Conservation (phyloP, 2,888 invertebrate species). For the Vanessa cardui region DNA sequence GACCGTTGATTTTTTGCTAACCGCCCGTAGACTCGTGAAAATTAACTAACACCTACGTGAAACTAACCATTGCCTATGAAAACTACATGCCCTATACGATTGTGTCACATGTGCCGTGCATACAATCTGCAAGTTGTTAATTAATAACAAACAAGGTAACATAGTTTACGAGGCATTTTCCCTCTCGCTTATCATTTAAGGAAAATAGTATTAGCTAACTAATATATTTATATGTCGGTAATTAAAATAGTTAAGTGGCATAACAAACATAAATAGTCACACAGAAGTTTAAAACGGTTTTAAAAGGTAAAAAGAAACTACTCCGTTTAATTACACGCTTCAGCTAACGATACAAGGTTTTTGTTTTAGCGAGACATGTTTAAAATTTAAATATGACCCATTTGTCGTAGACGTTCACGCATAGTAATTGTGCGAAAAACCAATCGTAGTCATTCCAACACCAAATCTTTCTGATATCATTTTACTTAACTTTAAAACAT, state of each 20-base stretch:
- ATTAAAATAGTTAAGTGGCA: conserved; percentile 38
- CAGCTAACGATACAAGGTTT: conserved; percentile 50
- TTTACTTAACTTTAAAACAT: not conserved
- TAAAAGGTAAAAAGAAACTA: conserved; percentile 36
- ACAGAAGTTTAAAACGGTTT: conserved; percentile 34
- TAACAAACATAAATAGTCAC: conserved; percentile 33
- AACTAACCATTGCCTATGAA: conserved; percentile 20
- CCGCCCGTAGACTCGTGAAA: conserved; percentile 64
- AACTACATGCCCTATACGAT: conserved; percentile 23
- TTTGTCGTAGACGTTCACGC: conserved; percentile 17
- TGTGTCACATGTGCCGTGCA: conserved; percentile 22
- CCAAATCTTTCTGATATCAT: no score
- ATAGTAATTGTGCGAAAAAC: conserved; percentile 3
- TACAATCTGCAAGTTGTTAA: conserved; percentile 28
- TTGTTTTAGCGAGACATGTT: conserved; percentile 53
- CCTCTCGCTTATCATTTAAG: conserved; percentile 60
- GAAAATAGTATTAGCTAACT: conserved; percentile 49
- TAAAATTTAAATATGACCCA: conserved; percentile 34
- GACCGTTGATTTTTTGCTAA: conserved; percentile 80
- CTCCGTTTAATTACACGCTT: conserved; percentile 46
- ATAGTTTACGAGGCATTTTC: conserved; percentile 46
- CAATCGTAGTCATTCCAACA: not conserved
- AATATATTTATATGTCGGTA: conserved; percentile 35
- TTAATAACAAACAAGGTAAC: conserved; percentile 37
- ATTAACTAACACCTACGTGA: conserved; percentile 58